These are phyloP conservation scores for Porites rus DNA, from an alignment of 92 coral and sea anemone genomes.

Conservation along the genomic window DNA sequence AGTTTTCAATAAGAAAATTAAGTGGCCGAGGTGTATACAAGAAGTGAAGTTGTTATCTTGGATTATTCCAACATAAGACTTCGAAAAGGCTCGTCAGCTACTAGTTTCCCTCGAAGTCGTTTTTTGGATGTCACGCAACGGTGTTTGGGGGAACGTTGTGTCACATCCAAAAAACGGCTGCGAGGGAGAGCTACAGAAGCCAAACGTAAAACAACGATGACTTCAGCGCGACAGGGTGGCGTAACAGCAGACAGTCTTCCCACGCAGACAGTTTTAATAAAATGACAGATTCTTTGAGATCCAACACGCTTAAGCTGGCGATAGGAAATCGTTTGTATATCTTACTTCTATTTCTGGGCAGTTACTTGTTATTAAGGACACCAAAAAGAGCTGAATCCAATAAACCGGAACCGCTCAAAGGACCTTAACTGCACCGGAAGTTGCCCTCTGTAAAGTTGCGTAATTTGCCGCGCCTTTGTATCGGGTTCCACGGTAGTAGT, in stretches of 20 bases:
- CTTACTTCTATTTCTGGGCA: not conserved
- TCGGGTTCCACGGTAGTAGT: not conserved
- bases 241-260: not conserved
- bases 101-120: too few species aligned
- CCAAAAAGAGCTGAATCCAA: not conserved
- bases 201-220: not conserved
- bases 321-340: not conserved
- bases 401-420: not conserved
- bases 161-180: too few species aligned
- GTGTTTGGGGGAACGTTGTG: too few species aligned
- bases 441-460: not conserved
- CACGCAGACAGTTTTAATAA: not conserved
- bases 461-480: slow-evolving; percentile 14
- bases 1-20: too few species aligned
- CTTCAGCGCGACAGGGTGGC: not conserved
- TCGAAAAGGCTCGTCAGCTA: too few species aligned
- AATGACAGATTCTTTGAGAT: not conserved
- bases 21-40: too few species aligned
- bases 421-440: not conserved
- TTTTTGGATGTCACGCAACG: too few species aligned
- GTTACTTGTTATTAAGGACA: not conserved
- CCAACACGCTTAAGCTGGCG: slow-evolving; percentile 5
- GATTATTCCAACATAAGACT: too few species aligned
- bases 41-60: too few species aligned
- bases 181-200: too few species aligned